Conservation (phyloP, 2,888 invertebrate species). For the Girardia tigrina region DNA sequence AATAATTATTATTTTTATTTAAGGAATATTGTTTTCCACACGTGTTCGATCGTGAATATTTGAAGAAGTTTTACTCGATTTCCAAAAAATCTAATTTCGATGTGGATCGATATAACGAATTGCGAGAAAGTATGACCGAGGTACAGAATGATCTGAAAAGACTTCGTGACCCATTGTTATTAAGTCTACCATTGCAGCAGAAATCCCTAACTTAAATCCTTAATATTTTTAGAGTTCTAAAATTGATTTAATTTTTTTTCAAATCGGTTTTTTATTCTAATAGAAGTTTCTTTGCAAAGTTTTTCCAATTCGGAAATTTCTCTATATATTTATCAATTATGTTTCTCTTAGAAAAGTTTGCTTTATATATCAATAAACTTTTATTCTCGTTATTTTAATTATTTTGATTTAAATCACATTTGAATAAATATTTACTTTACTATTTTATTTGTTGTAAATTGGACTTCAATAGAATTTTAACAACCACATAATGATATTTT, state of each 20-base stretch:
- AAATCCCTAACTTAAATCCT: not conserved
- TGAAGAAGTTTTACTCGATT: slow-evolving; percentile 69
- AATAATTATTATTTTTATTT: too few species aligned
- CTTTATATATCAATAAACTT: slow-evolving; percentile 18
- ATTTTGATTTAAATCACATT: not conserved
- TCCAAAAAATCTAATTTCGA: slow-evolving; percentile 72
- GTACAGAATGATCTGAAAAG: slow-evolving; percentile 64
- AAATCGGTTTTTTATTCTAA: not conserved
- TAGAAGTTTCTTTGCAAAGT: not conserved
- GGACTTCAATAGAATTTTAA: too few species aligned
- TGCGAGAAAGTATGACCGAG: slow-evolving; percentile 60
- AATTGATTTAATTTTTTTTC: slow-evolving; percentile 3
- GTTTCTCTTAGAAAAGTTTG: slow-evolving; percentile 13
- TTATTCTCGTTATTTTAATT: not conserved
- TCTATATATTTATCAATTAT: not conserved
- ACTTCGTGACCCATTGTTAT: slow-evolving; percentile 60
- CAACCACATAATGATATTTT: too few species aligned
- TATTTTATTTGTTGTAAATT: too few species aligned
- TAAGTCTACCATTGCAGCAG: slow-evolving; percentile 44
- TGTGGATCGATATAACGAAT: slow-evolving; percentile 66
- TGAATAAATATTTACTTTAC: too few species aligned
- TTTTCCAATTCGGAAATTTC: slow-evolving; percentile 16
- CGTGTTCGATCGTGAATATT: slow-evolving; percentile 72
- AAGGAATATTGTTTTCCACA: slow-evolving; percentile 80
- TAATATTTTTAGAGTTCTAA: slow-evolving; percentile 9